Percentiles rank a stretch among this genome's conserved stretches.
Conservation (phyloP, 2,888 invertebrate species). For the Leucophenga montana region DNA sequence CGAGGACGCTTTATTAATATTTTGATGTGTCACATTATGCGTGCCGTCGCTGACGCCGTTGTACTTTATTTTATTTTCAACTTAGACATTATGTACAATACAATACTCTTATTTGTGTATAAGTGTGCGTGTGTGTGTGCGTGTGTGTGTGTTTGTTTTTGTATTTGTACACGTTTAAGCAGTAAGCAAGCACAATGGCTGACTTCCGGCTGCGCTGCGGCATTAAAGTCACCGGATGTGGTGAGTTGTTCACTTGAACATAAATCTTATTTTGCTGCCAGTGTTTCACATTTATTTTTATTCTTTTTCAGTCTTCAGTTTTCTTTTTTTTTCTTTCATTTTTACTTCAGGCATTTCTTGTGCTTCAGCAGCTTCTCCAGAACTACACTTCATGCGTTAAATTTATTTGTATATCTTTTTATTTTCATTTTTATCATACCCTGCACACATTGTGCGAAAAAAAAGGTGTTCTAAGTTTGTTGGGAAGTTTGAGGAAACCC, state of each 20-base stretch:
- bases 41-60: constrained; percentile 27
- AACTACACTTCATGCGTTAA: background rate
- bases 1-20: constrained; percentile 41
- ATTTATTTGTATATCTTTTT: constrained; percentile 5
- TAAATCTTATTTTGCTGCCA: constrained; percentile 20
- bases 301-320: background rate
- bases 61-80: constrained; percentile 12
- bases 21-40: constrained; percentile 60
- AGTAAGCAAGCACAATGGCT: constrained; percentile 14
- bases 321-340: background rate
- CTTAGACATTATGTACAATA: background rate
- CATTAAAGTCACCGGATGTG: constrained; percentile 25
- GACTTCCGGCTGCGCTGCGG: constrained; percentile 18
- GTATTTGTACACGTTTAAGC: background rate
- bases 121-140: background rate
- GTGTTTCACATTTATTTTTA: constrained; percentile 13
- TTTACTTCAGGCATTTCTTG: background rate
- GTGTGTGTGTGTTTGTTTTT: background rate
- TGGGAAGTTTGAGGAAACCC: too few relatives aligned
- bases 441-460: background rate
- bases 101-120: background rate
- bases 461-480: too few relatives aligned
- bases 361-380: background rate
- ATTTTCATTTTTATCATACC: background rate
- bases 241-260: constrained; percentile 21